A percentile compares a stretch with the other conserved stretches of the same genome.
Conservation (phyloP, 2,797 vertebrate species). For the Girardinus metallicus region DNA sequence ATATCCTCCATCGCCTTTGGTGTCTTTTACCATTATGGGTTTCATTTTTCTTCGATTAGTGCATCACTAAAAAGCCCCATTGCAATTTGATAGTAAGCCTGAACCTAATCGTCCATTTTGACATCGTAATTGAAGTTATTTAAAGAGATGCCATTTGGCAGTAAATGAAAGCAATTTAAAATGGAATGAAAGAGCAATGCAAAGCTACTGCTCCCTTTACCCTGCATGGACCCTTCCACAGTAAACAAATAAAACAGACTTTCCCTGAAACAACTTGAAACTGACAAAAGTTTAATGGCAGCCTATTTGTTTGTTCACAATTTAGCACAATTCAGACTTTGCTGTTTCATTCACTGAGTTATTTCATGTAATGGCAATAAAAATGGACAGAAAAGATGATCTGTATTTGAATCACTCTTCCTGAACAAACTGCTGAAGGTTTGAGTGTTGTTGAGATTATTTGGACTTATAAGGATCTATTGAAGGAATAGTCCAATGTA, state of each 20-base stretch:
- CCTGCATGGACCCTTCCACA: background rate
- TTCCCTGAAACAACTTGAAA: background rate
- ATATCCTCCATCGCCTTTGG: constrained; percentile 4
- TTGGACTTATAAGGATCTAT: background rate
- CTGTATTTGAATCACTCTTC: background rate
- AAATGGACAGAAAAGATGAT: background rate
- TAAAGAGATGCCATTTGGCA: background rate
- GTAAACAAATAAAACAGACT: background rate
- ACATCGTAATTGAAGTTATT: constrained; percentile 51
- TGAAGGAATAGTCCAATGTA: background rate
- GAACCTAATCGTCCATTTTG: constrained; percentile 15
- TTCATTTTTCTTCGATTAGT: background rate
- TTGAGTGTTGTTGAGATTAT: background rate
- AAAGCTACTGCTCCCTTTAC: background rate
- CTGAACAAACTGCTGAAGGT: background rate
- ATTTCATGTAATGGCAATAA: background rate
- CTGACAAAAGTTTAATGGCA: background rate
- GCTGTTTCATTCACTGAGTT: background rate
- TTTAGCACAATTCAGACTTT: background rate
- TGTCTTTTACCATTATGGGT: background rate
- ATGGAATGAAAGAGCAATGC: background rate
- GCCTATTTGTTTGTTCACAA: background rate
- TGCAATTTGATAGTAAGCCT: constrained; percentile 15
- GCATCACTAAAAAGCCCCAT: constrained; percentile 8
- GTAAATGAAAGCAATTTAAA: constrained; percentile 6